These are phyloP conservation scores for Crotalus helleri DNA, from an alignment of 2,113 vertebrate species.

Conservation along the genomic window DNA sequence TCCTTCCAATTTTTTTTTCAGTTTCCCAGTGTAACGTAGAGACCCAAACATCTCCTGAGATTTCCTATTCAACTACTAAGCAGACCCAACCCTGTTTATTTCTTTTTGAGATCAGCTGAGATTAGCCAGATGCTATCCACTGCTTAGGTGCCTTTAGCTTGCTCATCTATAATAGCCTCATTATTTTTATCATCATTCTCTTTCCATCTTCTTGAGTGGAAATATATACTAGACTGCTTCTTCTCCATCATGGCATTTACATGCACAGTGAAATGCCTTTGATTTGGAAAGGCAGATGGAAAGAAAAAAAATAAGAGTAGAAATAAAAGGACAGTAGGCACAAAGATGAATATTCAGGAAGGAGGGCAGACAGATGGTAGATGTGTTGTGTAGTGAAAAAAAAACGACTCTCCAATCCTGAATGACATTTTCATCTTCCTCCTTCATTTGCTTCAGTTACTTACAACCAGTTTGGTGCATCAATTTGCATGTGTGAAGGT, in stretches of 20 bases:
- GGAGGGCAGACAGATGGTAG: conserved; percentile 45
- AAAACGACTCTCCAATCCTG: neutral
- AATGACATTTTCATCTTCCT: conserved; percentile 2
- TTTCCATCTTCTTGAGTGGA: neutral
- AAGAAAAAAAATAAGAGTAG: conserved; percentile 34
- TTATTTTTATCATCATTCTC: neutral
- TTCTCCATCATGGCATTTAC: neutral
- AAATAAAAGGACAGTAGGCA: conserved; percentile 28
- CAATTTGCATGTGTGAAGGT: neutral
- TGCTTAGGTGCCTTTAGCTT: neutral
- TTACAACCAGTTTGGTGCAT: neutral
- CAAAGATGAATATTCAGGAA: conserved; percentile 49
- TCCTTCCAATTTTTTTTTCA: neutral
- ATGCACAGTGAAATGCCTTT: conserved; percentile 30
- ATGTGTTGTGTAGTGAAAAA: conserved; percentile 18
- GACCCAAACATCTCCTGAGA: neutral
- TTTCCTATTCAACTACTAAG: neutral
- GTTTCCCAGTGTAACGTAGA: neutral
- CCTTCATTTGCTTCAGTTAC: neutral
- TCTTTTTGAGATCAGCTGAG: neutral
- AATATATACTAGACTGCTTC: conserved; percentile 7
- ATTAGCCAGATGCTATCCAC: neutral
- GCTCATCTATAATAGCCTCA: neutral
- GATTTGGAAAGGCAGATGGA: conserved; percentile 50
- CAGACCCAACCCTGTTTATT: neutral